A percentile compares a stretch with the other conserved stretches of the same genome.
Conservation (phyloP, 2,888 invertebrate species). For the Netelia virgata region DNA sequence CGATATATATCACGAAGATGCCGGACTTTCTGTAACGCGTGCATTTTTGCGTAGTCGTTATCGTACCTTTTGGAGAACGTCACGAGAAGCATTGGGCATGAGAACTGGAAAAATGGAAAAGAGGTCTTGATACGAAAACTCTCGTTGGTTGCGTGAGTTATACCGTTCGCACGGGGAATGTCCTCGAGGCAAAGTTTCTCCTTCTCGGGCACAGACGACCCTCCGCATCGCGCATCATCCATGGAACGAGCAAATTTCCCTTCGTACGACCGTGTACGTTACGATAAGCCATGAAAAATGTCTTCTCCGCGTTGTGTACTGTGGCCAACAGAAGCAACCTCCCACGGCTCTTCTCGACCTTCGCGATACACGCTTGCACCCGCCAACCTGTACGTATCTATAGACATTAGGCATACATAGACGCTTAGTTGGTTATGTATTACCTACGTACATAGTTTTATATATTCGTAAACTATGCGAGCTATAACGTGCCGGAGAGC, state of each 20-base stretch:
- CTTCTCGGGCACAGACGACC: no score
- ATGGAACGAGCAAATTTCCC: constrained; percentile 73
- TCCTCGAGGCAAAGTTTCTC: constrained; percentile 61
- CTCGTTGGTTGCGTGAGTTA: constrained; percentile 70
- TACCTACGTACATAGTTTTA: neutral
- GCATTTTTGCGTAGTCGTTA: constrained; percentile 5
- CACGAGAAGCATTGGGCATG: neutral
- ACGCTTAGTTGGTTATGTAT: no score
- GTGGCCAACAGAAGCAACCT: constrained; percentile 12
- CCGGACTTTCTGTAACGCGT: constrained; percentile 18
- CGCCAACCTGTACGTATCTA: no score
- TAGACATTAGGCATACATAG: no score
- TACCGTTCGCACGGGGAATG: constrained; percentile 70
- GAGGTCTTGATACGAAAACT: constrained; percentile 47
- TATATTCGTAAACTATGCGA: constrained; percentile 13
- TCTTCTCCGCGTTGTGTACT: constrained; percentile 68
- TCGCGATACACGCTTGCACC: constrained; percentile 29
- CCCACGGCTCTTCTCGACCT: constrained; percentile 58
- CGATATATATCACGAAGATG: constrained; percentile 3
- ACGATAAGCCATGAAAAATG: constrained; percentile 79
- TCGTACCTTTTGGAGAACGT: constrained; percentile 56
- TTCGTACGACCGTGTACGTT: constrained; percentile 66
- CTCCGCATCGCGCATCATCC: constrained; percentile 68
- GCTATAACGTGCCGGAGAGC: constrained; percentile 1
- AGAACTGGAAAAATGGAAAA: constrained; percentile 15